A percentile compares a stretch with the other conserved stretches of the same genome.
Conservation (phyloP, 2,797 vertebrate species). For the Oreortyx pictus region DNA sequence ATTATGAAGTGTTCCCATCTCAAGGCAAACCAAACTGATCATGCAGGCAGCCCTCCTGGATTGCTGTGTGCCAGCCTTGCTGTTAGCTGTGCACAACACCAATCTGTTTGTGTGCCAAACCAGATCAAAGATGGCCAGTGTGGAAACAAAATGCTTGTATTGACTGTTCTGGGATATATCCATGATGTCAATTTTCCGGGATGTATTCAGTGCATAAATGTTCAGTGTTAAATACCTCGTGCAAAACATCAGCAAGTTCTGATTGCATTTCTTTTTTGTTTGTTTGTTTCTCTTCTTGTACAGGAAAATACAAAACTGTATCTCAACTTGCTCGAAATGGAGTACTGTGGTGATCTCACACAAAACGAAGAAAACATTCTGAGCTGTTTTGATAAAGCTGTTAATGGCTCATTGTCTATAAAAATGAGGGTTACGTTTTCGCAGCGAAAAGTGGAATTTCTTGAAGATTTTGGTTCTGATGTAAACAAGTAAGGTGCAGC, state of each 20-base stretch:
- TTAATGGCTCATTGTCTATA: constrained; percentile 87
- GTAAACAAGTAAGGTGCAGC: constrained; percentile 88
- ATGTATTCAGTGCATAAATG: fast-evolving
- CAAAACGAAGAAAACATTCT: constrained; percentile 93
- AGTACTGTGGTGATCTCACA: constrained; percentile 91
- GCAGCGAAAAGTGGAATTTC: constrained; percentile 96
- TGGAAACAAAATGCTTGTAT: background rate
- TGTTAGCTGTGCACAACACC: fast-evolving
- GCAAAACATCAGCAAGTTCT: background rate
- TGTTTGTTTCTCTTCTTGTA: background rate
- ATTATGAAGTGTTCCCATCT: fast-evolving
- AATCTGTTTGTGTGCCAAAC: background rate
- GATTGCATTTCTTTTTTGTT: background rate
- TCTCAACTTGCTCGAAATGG: constrained; percentile 95
- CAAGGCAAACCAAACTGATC: fast-evolving
- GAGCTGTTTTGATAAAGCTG: constrained; percentile 91
- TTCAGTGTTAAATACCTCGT: fast-evolving
- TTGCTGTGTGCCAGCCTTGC: background rate
- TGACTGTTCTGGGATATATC: background rate
- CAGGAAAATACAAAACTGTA: constrained; percentile 94
- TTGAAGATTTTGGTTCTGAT: constrained; percentile 96
- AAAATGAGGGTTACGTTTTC: constrained; percentile 93
- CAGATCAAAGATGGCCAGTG: background rate
- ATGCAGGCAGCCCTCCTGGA: fast-evolving
- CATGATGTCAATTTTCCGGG: fast-evolving